Evolutionary conservation across 92 coral and sea anemone species (phyloP).

Genomic region (Paramuricea clavata): DNA sequence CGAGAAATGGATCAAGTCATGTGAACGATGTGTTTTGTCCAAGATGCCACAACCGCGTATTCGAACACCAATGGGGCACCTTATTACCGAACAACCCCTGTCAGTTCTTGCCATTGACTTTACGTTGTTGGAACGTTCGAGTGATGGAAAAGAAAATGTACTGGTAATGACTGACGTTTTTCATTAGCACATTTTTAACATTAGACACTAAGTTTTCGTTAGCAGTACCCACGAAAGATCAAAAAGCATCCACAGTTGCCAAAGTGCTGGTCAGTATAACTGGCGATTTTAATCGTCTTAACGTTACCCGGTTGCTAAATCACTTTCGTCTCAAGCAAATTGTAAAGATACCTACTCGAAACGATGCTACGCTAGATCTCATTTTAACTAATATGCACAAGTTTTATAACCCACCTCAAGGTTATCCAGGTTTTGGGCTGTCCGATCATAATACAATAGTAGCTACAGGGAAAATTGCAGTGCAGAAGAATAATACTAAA

Average conservation of each 20-base stretch:
- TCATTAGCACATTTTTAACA: too few relatives aligned
- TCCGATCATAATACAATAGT: too few relatives aligned
- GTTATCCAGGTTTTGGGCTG: too few relatives aligned
- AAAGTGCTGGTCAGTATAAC: conserved; percentile 60
- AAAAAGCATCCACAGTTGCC: conserved; percentile 65
- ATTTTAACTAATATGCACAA: too few relatives aligned
- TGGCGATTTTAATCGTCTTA: too few relatives aligned
- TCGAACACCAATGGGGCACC: conserved; percentile 64
- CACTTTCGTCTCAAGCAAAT: too few relatives aligned
- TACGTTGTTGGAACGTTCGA: conserved; percentile 66
- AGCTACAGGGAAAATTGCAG: too few relatives aligned
- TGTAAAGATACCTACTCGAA: too few relatives aligned
- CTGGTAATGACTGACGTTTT: conserved; percentile 77
- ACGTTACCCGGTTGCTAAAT: too few relatives aligned
- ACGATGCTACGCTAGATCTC: too few relatives aligned
- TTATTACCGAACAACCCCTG: conserved; percentile 55
- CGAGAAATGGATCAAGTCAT: conserved; percentile 63
- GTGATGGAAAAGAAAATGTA: conserved; percentile 70
- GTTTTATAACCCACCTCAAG: too few relatives aligned
- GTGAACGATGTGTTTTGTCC: conserved; percentile 58
- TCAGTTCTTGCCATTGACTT: conserved; percentile 70
- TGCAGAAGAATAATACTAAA: too few relatives aligned
- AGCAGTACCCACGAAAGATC: conserved; percentile 73
- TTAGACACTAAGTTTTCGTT: conserved; percentile 67
- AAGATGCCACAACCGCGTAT: conserved; percentile 68